phyloP scores from a whole-genome alignment of 2,888 invertebrate species.

The Hirudinaria manillensis region DNA sequence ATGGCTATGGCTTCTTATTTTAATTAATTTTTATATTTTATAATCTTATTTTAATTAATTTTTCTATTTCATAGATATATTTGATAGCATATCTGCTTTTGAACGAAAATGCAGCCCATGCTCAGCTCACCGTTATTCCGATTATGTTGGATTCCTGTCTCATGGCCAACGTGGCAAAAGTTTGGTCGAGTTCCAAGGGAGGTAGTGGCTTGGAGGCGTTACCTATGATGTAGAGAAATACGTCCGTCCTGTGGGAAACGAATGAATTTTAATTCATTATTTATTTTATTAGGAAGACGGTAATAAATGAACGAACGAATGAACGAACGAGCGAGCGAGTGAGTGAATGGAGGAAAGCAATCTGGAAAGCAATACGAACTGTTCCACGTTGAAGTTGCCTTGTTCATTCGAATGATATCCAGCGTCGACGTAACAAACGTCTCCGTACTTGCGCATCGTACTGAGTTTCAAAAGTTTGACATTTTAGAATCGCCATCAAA shows the following conservation, averaged over 20 bases:
- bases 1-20: too few species aligned
- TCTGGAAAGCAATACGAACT: too few species aligned
- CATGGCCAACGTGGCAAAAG: background rate
- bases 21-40: too few species aligned
- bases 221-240: slow-evolving; percentile 29
- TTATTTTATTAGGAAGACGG: background rate
- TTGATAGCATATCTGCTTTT: background rate
- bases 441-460: slow-evolving; percentile 34
- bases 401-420: background rate
- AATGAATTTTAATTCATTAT: slow-evolving; percentile 11
- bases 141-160: slow-evolving; percentile 25
- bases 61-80: too few species aligned
- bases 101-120: too few species aligned
- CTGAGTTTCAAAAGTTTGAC: too few species aligned
- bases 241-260: slow-evolving; percentile 28
- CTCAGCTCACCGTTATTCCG: slow-evolving; percentile 34
- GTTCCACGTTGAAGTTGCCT: background rate
- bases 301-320: too few species aligned
- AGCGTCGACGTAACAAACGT: slow-evolving; percentile 41
- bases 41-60: background rate
- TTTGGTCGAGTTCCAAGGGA: slow-evolving; percentile 21
- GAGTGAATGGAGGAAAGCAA: too few species aligned
- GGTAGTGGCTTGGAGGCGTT: background rate
- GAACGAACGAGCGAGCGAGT: too few species aligned
- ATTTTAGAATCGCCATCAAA: too few species aligned